Percentiles rank a stretch among this genome's conserved stretches.
These are phyloP conservation scores for Lophura nycthemera DNA, from an alignment of 2,113 vertebrate genomes.

Conservation along the genomic window DNA sequence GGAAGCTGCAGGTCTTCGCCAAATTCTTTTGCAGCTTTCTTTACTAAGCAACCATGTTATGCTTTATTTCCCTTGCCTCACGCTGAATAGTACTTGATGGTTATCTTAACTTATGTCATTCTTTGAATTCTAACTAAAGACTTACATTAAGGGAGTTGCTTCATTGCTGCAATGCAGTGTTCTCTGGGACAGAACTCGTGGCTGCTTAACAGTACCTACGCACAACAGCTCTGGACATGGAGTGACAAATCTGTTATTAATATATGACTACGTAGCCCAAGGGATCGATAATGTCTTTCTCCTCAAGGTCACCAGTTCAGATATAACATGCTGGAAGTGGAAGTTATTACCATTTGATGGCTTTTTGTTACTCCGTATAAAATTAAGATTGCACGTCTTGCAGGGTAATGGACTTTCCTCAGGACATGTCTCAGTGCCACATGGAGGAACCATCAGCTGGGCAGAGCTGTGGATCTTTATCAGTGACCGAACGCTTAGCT, in stretches of 20 bases:
- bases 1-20: background rate
- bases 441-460: rapidly evolving
- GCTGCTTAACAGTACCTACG: background rate
- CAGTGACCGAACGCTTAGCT: rapidly evolving
- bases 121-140: background rate
- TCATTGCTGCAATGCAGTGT: background rate
- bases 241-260: background rate
- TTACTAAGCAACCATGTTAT: background rate
- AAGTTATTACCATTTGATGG: background rate
- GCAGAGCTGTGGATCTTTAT: background rate
- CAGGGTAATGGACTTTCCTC: background rate
- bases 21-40: background rate
- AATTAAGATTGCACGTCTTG: background rate
- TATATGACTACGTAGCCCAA: background rate
- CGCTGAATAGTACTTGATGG: background rate
- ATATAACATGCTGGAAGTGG: background rate
- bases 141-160: background rate
- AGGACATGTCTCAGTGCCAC: rapidly evolving
- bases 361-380: background rate
- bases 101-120: background rate
- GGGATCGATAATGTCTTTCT: background rate
- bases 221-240: background rate
- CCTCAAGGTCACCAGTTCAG: background rate
- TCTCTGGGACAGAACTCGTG: background rate
- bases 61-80: background rate